Percentiles rank a stretch among this genome's conserved stretches.
phyloP scores from a whole-genome alignment of 2,113 vertebrate genomes.

The Syngnathus floridae region DNA sequence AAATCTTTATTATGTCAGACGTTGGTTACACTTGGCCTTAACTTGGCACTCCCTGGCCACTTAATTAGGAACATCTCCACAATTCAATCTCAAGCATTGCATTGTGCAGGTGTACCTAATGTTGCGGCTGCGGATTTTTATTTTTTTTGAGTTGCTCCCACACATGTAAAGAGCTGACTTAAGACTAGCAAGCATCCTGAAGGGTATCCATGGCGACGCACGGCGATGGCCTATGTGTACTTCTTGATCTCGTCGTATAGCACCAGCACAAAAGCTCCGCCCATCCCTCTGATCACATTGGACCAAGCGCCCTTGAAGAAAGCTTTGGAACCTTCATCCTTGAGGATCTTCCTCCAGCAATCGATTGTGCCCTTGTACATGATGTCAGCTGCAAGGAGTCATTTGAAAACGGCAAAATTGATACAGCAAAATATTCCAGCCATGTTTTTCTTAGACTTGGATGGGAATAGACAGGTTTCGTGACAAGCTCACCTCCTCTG shows the following conservation, averaged over 20 bases:
- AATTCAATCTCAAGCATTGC: background rate
- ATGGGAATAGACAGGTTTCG: no score
- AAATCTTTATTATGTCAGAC: constrained; percentile 57
- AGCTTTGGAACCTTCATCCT: constrained; percentile 87
- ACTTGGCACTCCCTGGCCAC: constrained; percentile 28
- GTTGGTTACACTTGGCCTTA: constrained; percentile 33
- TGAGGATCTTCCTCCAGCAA: constrained; percentile 95
- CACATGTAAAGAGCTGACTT: constrained; percentile 63
- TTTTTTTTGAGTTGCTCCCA: constrained; percentile 29
- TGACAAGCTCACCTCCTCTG: constrained; percentile 83
- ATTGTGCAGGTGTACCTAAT: background rate
- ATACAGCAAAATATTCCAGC: no score
- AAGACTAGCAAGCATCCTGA: constrained; percentile 65
- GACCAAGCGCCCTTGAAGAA: constrained; percentile 99
- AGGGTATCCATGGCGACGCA: constrained; percentile 39
- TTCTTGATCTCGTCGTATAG: constrained; percentile 99
- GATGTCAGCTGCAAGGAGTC: constrained; percentile 81
- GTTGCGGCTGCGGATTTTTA: constrained; percentile 31
- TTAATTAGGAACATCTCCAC: background rate
- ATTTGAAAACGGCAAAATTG: background rate
- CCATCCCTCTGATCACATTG: constrained; percentile 97
- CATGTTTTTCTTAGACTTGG: no score
- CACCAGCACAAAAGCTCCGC: constrained; percentile 95
- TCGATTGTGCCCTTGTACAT: constrained; percentile 97
- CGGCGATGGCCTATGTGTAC: constrained; percentile 58